Conservation (phyloP, 2,797 vertebrate genomes). For the Poliocrania exsul region DNA sequence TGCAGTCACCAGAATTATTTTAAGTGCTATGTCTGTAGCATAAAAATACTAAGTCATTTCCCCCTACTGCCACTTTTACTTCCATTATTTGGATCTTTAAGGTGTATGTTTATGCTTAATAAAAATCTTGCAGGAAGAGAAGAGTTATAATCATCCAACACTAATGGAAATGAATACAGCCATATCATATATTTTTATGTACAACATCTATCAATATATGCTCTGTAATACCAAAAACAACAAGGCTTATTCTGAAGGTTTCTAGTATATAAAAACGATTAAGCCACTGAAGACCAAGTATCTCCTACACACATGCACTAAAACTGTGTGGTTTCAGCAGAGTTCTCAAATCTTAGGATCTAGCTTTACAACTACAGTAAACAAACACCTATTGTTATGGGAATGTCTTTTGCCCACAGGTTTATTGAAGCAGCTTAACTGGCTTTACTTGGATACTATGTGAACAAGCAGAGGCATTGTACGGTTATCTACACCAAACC, state of each 20-base stretch:
- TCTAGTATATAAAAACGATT: not conserved
- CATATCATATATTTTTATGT: not conserved
- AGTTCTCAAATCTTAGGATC: not conserved
- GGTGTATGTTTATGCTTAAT: not conserved
- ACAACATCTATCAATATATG: not conserved
- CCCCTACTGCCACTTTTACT: not conserved
- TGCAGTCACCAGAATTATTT: not conserved
- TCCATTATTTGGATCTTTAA: not conserved
- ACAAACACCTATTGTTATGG: not conserved
- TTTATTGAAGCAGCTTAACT: not conserved
- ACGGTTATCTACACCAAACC: constrained; percentile 18
- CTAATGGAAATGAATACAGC: not conserved
- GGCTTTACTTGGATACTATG: not conserved
- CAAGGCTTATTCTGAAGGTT: not conserved
- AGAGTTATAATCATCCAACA: not conserved
- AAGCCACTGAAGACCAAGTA: not conserved
- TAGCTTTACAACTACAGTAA: not conserved
- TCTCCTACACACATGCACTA: not conserved
- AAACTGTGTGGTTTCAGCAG: not conserved
- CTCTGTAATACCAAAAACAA: not conserved
- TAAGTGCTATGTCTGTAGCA: not conserved
- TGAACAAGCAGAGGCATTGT: not conserved
- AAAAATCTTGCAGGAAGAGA: not conserved
- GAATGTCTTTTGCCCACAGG: not conserved
- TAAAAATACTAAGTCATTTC: not conserved